Conservation (phyloP, 2,888 invertebrate genomes). For the Antheraea yamamai region DNA sequence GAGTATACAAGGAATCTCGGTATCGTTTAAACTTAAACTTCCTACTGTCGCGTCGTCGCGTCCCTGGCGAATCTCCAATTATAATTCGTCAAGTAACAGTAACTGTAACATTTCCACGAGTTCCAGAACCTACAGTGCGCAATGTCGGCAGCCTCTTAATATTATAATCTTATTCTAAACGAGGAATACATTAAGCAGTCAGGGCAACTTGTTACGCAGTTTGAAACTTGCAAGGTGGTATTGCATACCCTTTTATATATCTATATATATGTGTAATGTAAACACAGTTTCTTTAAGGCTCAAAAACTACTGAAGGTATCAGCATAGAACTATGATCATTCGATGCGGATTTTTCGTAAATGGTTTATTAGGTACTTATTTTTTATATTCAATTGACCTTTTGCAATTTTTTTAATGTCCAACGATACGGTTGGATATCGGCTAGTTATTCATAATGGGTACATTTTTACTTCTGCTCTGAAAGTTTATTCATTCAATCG, state of each 20-base stretch:
- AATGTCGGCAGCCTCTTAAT: slow-evolving; percentile 62
- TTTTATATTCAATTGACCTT: too few species aligned
- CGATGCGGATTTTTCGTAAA: too few species aligned
- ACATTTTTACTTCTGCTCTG: neutral
- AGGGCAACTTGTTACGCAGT: slow-evolving; percentile 44
- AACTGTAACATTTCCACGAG: slow-evolving; percentile 53
- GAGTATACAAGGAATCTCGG: slow-evolving; percentile 5
- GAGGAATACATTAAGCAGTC: slow-evolving; percentile 73
- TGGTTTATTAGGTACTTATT: too few species aligned
- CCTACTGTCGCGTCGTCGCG: slow-evolving; percentile 18
- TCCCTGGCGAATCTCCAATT: slow-evolving; percentile 63
- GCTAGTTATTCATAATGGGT: neutral
- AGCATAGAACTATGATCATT: too few species aligned
- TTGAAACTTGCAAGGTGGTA: slow-evolving; percentile 18
- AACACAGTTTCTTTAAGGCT: too few species aligned
- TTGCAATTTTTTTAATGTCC: too few species aligned
- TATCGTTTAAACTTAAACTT: slow-evolving; percentile 9
- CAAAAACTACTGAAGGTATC: too few species aligned
- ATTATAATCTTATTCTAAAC: slow-evolving; percentile 80
- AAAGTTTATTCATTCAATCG: neutral
- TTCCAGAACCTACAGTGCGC: slow-evolving; percentile 41
- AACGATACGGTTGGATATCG: too few species aligned
- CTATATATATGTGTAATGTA: too few species aligned
- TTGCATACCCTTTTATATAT: neutral
- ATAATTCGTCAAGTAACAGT: slow-evolving; percentile 62